Conservation (phyloP, 2,888 invertebrate species). For the Sthenelais limicola region DNA sequence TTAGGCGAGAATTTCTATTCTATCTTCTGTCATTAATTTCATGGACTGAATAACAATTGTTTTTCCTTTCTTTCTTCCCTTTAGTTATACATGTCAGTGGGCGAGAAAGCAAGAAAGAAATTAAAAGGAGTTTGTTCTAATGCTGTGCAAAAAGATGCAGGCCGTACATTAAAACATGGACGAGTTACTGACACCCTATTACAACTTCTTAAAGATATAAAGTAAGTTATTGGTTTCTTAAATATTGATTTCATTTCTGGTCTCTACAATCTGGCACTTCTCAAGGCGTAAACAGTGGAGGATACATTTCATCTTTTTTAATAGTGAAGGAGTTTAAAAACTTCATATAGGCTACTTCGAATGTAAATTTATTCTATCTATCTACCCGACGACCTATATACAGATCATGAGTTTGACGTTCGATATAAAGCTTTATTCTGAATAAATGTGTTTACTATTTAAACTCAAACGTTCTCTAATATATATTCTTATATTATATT, state of each 20-base stretch:
- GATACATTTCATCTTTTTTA: background rate
- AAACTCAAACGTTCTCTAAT: no score
- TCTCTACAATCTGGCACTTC: background rate
- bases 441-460: no score
- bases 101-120: background rate
- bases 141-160: background rate
- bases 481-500: no score
- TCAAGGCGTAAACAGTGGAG: background rate
- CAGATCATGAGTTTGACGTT: no score
- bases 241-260: background rate
- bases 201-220: background rate
- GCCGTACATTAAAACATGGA: background rate
- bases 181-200: background rate
- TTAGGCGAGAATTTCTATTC: no score
- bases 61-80: background rate
- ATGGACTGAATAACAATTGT: no score
- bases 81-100: background rate
- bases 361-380: background rate
- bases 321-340: background rate
- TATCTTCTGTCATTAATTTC: no score
- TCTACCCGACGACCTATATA: no score
- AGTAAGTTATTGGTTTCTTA: background rate
- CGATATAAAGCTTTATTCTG: no score
- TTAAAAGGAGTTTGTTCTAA: background rate
- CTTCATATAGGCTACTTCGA: background rate